Percentiles rank a stretch among this genome's conserved stretches.
phyloP scores from a whole-genome alignment of 2,113 vertebrate genomes.

The Balaenoptera acutorostrata region DNA sequence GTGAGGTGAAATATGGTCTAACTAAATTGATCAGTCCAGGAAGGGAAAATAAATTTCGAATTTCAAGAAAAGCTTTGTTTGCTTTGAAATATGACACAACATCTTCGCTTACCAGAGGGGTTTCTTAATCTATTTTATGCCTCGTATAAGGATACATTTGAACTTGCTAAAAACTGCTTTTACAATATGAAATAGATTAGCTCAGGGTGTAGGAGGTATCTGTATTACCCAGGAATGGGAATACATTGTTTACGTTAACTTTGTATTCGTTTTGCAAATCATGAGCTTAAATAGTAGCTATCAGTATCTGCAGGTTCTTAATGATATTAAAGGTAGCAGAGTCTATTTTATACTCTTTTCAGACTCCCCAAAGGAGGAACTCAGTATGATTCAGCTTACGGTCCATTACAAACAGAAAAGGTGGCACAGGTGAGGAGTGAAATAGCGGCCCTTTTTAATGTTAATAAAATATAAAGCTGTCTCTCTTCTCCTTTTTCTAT shows the following conservation, averaged over 20 bases:
- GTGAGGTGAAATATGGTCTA: not conserved
- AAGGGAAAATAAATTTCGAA: not conserved
- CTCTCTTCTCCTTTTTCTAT: not conserved
- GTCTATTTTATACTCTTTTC: not conserved
- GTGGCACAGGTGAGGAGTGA: not conserved
- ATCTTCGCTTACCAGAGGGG: not conserved
- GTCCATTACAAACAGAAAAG: not conserved
- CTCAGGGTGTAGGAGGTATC: not conserved
- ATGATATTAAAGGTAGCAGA: not conserved
- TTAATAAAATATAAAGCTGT: constrained; percentile 57
- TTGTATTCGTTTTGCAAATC: constrained; percentile 61
- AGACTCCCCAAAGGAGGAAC: not conserved
- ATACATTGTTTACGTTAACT: constrained; percentile 19
- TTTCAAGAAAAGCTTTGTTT: constrained; percentile 40
- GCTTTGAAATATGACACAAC: constrained; percentile 33
- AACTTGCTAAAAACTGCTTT: not conserved
- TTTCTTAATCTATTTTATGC: constrained; percentile 39
- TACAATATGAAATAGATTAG: constrained; percentile 18
- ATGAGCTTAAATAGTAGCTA: constrained; percentile 32
- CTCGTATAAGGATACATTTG: constrained; percentile 3
- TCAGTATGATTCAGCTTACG: not conserved
- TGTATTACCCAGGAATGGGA: constrained; percentile 20
- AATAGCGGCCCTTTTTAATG: constrained; percentile 39
- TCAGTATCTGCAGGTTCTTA: constrained; percentile 42
- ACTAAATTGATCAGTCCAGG: not conserved